Base-by-base conservation (phyloP, 2,797 vertebrate species). In the Esox lucius region DNA sequence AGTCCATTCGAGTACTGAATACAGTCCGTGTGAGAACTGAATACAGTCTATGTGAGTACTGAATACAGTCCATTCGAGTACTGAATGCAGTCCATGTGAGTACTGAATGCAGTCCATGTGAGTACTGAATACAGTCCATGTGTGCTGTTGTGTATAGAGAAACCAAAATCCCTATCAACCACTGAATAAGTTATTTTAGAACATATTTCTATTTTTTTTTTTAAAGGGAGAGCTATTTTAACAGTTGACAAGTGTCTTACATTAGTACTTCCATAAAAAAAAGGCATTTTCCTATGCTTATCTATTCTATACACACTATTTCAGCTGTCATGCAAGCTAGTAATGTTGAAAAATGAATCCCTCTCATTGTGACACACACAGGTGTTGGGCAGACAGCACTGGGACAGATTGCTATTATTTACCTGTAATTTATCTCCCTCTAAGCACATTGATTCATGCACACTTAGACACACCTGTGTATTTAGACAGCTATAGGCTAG, bases 311-410 rank as follows among this genome's bases (percentile, higher is more conserved):
- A 26, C 61, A 64, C 26, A 64, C 26, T 65, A 28, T 65, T 65
- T 33, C 15, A 65, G 28, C 15, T 65, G 62, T 28, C 31, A 65
- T 19, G 62, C 26, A 19, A 65, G 13, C 64, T 31, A 19, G 64
- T 65, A 65, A 65, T 65, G 26, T 65, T 16, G 64, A 65, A 65
- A 33, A 65, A 65, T 65, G 64, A 16, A 33, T 65, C 28, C 7
- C 26, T 65, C 64, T 65, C 26, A 65, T 33, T 31, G 31, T 65
- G 26, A 65, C 26, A 65, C 64, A 59, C 56, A 9, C 16, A 65
- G 15, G 31, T 31, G 26, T 65, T 65, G 31, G 31, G 28, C 28
- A 65, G 17, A 35, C 26, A 35, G 31, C 28, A 65, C 64, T 17
- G 28, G 64, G 64, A 65, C 26, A 65, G 28, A 65, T 65, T 19